Percentiles rank a stretch among this genome's conserved stretches.
These are phyloP conservation scores for Brienomyrus brachyistius DNA, from an alignment of 2,113 vertebrate species.

Conservation along the genomic window DNA sequence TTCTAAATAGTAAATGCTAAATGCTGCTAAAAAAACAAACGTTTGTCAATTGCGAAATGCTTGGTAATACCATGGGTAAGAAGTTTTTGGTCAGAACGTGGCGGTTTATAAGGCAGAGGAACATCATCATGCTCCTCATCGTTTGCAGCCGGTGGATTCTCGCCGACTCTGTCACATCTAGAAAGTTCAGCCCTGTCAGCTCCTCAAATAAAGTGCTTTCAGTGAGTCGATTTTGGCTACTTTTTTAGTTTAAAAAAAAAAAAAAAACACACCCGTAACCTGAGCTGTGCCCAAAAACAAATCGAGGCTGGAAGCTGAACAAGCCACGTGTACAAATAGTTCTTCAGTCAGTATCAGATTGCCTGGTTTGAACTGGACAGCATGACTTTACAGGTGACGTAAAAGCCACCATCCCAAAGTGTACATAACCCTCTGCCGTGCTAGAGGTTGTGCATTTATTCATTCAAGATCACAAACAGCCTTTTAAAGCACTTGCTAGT, in stretches of 20 bases:
- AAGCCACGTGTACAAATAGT: conserved; percentile 11
- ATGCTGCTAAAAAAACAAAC: conserved; percentile 7
- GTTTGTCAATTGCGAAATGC: background rate
- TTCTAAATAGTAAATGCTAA: background rate
- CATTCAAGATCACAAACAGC: background rate
- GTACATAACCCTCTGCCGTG: background rate
- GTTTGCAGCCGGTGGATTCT: conserved; percentile 22
- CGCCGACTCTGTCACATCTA: background rate
- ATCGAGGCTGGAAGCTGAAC: background rate
- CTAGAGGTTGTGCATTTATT: background rate
- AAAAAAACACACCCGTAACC: conserved; percentile 10
- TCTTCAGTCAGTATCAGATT: conserved; percentile 14
- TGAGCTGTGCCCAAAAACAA: conserved; percentile 21
- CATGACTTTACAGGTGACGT: conserved; percentile 27
- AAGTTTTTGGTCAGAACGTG: background rate
- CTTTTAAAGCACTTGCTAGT: background rate
- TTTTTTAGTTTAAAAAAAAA: conserved; percentile 12
- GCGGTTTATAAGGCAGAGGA: background rate
- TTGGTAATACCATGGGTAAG: background rate
- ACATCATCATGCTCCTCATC: background rate
- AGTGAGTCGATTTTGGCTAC: conserved; percentile 32
- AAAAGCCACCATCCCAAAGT: background rate
- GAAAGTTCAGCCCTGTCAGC: conserved; percentile 22
- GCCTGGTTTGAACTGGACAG: conserved; percentile 24
- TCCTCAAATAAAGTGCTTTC: conserved; percentile 61